Base-by-base conservation (phyloP, 2,797 vertebrate species). In the Sitta carolinensis region DNA sequence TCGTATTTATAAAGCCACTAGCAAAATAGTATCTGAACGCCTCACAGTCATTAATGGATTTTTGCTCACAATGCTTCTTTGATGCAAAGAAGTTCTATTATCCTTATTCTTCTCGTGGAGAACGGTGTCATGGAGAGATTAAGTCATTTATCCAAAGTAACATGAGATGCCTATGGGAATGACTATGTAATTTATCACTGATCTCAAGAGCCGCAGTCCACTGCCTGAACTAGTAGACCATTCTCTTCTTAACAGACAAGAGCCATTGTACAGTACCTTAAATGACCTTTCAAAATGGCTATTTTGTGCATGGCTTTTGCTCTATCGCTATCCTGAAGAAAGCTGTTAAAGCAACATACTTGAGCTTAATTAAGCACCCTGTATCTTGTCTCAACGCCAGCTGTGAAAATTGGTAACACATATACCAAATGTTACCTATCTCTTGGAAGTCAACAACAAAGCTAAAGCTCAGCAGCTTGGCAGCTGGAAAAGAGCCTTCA, bases 81-180 rank as follows among this genome's bases (percentile, higher is more conserved):
- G 91, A 96, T 91, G 76, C 79, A 95, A 92, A 75, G 40, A 92
- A 92, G 58, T 91, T 79, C 76, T 92, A 91, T 92, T 95, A 93
- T 86, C 62, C 92, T 85, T 84, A 84, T 86, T 92, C 87, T 87
- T 87, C 91, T 93, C 3, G 26, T 81, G 79, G 89, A 89, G 82
- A 94, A 86, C 73, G 85, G 84, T 11, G 7, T 77, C 87, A 86
- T 72, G 52, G 63, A 92, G 58, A 96, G 89, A 96, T 94, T 95
- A 97, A 96, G 89, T 84, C 51, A 95, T 94, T 95, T 96, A 95
- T 94, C 82, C 79, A 69, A 88, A 84, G 94, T 82, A 96, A 95
- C 69, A 84, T 51, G 84, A 95, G 85, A 89, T 55, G 89, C 89
- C 91, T 94, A 50, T 88, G 76, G 92, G 91, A 95, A 92, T 88